Evolutionary conservation across 2,113 vertebrate species (phyloP), one percentile per base, ranked within the genome.

Genomic region (Syrmaticus mikado): DNA sequence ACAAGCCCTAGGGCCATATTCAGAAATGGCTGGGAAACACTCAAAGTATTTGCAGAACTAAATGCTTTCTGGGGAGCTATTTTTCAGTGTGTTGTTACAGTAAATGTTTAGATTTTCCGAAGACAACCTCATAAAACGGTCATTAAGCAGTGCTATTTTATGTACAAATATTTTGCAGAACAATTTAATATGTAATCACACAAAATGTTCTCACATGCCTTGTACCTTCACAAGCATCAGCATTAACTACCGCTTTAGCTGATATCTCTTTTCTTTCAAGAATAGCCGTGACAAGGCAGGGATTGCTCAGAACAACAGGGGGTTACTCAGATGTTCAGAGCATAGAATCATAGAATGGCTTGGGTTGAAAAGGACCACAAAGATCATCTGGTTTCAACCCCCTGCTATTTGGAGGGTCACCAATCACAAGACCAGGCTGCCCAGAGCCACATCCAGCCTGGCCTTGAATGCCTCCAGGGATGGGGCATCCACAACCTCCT

Each of bases 31-130:
- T 89, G 85, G 72, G 82, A 95, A 96, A 91, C 34, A 52, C 87
- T 82, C 36, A 24, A 78, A 66, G 34, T 85, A 71, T 77, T 84
- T 77, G 75, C 38, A 92, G 76, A 91, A 82, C 67, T 82, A 92
- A 80, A 82, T 82, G 82, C 80, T 89, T 95, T 76, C 91, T 57
- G 82, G 82, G 89, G 87, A 93, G 89, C 52, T 83, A 77, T 95
- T 93, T 95, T 94, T 92, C 78, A 87, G 68, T 57, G 43, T 50
- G 73, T 71, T 89, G 58, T 82, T 93, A 77, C 66, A 77, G 82
- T 71, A 90, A 91, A 92, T 46, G 76, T 87, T 94, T 87, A 74
- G 61, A 67, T 91, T 93, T 95, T 87, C 85, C 79, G 80, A 90
- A 71, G 60, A 87, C 85, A 89, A 92, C 74, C 79, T 78, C 93